phyloP scores from a whole-genome alignment of 2,797 vertebrate species.

The Esox lucius region DNA sequence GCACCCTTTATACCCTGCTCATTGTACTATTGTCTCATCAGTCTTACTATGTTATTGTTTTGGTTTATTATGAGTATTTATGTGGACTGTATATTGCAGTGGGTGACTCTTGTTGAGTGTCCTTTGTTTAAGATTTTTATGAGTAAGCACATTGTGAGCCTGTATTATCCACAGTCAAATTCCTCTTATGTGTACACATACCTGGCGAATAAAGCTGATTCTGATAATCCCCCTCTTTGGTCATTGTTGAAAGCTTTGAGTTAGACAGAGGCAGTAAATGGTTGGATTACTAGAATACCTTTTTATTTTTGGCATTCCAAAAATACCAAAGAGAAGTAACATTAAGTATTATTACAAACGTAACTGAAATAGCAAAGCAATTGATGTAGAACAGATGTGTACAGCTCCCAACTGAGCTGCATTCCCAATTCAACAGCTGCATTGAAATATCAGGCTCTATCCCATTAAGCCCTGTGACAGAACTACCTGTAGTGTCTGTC shows the following conservation, averaged over 20 bases:
- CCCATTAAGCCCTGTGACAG: background rate
- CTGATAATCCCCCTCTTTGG: background rate
- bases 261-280: background rate
- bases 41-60: too few relatives aligned
- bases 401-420: background rate
- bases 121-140: too few relatives aligned
- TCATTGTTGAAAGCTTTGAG: background rate
- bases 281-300: background rate
- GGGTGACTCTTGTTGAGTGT: too few relatives aligned
- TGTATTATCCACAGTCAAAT: too few relatives aligned
- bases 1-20: too few relatives aligned
- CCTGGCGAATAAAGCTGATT: too few relatives aligned
- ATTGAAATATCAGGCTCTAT: conserved; percentile 7
- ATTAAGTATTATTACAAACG: background rate
- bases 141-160: too few relatives aligned
- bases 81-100: too few relatives aligned
- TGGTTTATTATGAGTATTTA: too few relatives aligned
- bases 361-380: background rate
- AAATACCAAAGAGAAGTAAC: background rate
- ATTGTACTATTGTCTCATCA: too few relatives aligned
- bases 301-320: background rate
- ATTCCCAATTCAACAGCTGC: conserved; percentile 7
- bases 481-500: background rate
- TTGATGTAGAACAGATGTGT: background rate
- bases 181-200: too few relatives aligned